Evolutionary conservation across 1,140 invertebrate species (phyloP), one percentile per base, ranked within the genome.

Genomic region (Eueides isabella): DNA sequence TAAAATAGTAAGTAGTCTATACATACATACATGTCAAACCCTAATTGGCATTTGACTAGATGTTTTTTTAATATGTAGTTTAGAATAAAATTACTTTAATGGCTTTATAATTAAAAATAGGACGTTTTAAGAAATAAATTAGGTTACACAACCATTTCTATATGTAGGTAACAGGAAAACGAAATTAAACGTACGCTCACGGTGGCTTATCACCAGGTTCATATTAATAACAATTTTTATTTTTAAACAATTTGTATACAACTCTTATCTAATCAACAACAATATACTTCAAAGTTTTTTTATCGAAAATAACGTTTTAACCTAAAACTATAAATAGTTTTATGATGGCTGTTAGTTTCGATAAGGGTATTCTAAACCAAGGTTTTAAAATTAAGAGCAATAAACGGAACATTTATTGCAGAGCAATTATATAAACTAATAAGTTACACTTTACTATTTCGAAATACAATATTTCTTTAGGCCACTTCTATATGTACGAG

Each of bases 221-320:
- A 55, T 55, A 55, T 55, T 55, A 26, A 26, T 55, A 55, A 1
- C 3, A 12, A n/a, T 55, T 55, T 11, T 26, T 55, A 55, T 55
- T 55, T 26, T 55, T 55, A 55, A 41, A 41, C 31, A 29, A 55
- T 67, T 67, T 55, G 66, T 67, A 55, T 48, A 28, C 31, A 48
- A 16, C 16, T 64, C 74, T 83, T 78, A 84, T 84, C 82, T 84
- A 80, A 84, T 84, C 82, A 63, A 31, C 76, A 82, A 84, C 79
- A 80, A 76, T 80, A 80, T 77, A 78, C 80, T 77, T 78, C 77
- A 74, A 78, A 82, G 75, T 64, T 77, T 79, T n/a, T 76, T 84
- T 82, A 84, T 82, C 79, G 82, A 72, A 68, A 70, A 77, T 81
- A 81, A 76, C 79, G 71, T 85, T 83, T 81, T 81, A 81, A 82